A percentile compares a stretch with the other conserved stretches of the same genome.
phyloP scores from a whole-genome alignment of 2,113 vertebrate genomes.

The Aspidoscelis tigris region DNA sequence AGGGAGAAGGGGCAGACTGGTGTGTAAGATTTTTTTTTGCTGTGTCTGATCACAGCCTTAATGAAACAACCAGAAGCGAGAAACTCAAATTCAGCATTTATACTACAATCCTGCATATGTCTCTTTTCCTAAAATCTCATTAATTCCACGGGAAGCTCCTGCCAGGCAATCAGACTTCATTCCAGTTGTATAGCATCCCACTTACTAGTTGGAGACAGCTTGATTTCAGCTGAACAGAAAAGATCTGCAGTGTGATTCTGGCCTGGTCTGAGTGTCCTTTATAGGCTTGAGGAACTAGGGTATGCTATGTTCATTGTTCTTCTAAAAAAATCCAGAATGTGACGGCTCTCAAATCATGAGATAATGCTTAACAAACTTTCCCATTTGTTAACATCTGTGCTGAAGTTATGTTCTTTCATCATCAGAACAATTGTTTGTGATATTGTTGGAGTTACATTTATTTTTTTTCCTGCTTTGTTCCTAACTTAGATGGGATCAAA shows the following conservation, averaged over 20 bases:
- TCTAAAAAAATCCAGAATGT: neutral
- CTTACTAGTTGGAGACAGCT: neutral
- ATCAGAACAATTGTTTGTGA: conserved; percentile 52
- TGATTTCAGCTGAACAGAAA: neutral
- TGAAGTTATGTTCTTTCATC: neutral
- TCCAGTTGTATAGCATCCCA: neutral
- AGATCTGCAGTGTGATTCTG: neutral
- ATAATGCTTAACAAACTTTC: neutral
- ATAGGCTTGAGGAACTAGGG: neutral
- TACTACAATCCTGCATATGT: neutral
- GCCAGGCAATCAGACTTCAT: neutral
- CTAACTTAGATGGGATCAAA: conserved; percentile 65
- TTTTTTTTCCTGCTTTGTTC: conserved; percentile 54
- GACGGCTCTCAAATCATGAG: neutral
- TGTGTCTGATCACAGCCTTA: no score
- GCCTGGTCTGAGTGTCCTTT: neutral
- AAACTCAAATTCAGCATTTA: neutral
- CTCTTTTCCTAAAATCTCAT: no score
- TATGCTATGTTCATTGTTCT: neutral
- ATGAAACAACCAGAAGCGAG: no score
- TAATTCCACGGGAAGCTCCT: neutral
- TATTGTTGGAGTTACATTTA: conserved; percentile 57
- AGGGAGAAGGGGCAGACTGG: no score
- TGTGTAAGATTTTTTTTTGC: no score
- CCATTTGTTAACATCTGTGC: conserved; percentile 44